Evolutionary conservation across 1,140 invertebrate genomes (phyloP), one percentile per base, ranked within the genome.

Genomic region (Galendromus occidentalis): DNA sequence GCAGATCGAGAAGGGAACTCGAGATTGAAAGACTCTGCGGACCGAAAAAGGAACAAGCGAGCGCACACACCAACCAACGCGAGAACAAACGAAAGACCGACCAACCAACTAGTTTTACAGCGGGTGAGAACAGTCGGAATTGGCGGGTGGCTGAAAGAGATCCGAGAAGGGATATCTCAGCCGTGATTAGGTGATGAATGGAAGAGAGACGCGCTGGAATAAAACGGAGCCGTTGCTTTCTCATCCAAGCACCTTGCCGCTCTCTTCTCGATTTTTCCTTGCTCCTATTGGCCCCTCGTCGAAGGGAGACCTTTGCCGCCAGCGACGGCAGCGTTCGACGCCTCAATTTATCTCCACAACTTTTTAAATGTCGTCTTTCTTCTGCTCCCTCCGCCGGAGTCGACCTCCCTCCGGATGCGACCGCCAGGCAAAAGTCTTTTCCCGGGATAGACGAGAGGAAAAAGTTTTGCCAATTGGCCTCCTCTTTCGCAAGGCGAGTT

Each of bases 291-390:
- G 45, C 45, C 28, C 28, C 14, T 7, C 18, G 18, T 28, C 45
- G 7, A 47, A 28, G 7, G 45, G 14, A 47, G 28, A 59, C 33
- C 51, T 59, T 59, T 59, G 51, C n/a, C 51, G 14, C n/a, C 33
- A 2, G 12, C 51, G 2, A 22, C 51, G 14, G 22, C 51, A 9
- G 14, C 51, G 22, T 29, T 25, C 51, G 51, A 59, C 51, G 51
- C 51, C 51, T 59, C 51, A 59, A 59, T 59, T 59, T 59, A 59
- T 59, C 51, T 59, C 51, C 51, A 25, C 14, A 59, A 59, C 51
- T 59, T 59, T 9, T 59, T 59, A 59, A 59, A 29, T 25, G 14
- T 17, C 28, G 4, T 47, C 45, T 47, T 28, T 47, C 45, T 47
- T 28, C 4, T 20, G 45, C 45, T 47, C 14, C 14, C 45, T 47